Percentiles rank a stretch among this genome's conserved stretches.
phyloP scores from a whole-genome alignment of 2,113 vertebrate species.

The Dasyornis broadbenti region DNA sequence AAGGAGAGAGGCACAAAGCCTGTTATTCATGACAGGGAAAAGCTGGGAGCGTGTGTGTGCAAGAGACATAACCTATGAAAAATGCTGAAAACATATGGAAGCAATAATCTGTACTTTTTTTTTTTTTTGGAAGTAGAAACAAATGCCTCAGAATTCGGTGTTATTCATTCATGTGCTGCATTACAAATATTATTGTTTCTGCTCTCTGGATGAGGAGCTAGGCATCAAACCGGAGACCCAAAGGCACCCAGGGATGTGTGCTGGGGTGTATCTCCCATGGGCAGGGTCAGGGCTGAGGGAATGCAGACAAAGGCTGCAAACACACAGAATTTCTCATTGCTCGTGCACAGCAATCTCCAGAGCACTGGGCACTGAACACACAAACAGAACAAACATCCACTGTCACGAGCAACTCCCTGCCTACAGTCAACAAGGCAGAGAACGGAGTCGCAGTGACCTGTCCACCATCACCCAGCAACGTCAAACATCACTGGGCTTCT shows the following conservation, averaged over 20 bases:
- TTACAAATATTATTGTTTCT: slow-evolving; percentile 29
- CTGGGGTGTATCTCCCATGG: neutral
- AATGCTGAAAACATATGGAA: slow-evolving; percentile 62
- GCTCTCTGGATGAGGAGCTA: neutral
- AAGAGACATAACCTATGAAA: slow-evolving; percentile 58
- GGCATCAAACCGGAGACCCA: neutral
- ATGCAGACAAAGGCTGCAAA: neutral
- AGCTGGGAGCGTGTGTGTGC: neutral
- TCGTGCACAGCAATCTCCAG: neutral
- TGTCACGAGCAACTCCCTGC: neutral
- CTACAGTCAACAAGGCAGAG: neutral
- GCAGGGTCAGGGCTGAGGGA: neutral
- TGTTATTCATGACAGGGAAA: slow-evolving; percentile 59
- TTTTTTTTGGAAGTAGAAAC: slow-evolving; percentile 7
- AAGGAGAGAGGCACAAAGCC: slow-evolving; percentile 44
- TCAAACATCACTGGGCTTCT: neutral
- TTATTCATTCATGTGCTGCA: neutral
- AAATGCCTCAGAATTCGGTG: neutral
- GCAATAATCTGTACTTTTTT: slow-evolving; percentile 41
- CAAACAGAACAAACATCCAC: neutral
- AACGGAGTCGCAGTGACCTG: neutral
- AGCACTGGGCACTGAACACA: neutral
- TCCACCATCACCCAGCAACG: neutral
- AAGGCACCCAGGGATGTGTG: neutral
- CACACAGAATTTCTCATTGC: neutral